Percentiles rank a stretch among this genome's conserved stretches.
These are phyloP conservation scores for Limnothrissa miodon DNA, from an alignment of 2,113 vertebrate species.

Conservation along the genomic window DNA sequence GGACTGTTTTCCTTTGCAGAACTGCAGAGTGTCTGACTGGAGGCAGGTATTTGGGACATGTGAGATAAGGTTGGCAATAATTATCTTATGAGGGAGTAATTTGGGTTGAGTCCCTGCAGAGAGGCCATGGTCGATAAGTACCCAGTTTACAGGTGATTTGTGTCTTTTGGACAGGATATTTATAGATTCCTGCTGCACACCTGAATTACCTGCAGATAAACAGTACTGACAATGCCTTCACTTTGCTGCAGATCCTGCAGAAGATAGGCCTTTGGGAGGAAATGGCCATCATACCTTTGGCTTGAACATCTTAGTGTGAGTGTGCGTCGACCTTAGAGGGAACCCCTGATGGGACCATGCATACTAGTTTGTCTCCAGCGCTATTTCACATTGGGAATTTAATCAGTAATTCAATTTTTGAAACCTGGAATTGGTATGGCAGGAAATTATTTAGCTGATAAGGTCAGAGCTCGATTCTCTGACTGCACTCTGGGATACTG, in stretches of 20 bases:
- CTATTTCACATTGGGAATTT: not conserved
- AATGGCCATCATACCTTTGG: not conserved
- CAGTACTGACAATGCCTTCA: not conserved
- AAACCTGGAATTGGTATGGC: not conserved
- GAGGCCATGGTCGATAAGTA: not conserved
- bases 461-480: not conserved
- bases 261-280: not conserved
- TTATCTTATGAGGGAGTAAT: not conserved
- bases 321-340: not conserved
- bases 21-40: not conserved
- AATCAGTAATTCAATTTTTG: slow-evolving; percentile 2
- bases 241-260: not conserved
- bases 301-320: not conserved
- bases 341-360: not conserved
- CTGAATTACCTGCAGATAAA: slow-evolving; percentile 1
- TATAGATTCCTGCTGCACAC: too few species aligned
- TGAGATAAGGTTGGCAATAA: not conserved
- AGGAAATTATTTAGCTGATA: slow-evolving; percentile 2
- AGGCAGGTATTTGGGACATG: not conserved
- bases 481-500: not conserved
- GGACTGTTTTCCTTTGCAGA: not conserved
- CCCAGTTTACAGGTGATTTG: not conserved
- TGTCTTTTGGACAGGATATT: not conserved
- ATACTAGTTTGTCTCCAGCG: not conserved
- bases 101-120: too few species aligned